phyloP scores from a whole-genome alignment of 2,113 vertebrate species.

The Sceloporus tristichus region DNA sequence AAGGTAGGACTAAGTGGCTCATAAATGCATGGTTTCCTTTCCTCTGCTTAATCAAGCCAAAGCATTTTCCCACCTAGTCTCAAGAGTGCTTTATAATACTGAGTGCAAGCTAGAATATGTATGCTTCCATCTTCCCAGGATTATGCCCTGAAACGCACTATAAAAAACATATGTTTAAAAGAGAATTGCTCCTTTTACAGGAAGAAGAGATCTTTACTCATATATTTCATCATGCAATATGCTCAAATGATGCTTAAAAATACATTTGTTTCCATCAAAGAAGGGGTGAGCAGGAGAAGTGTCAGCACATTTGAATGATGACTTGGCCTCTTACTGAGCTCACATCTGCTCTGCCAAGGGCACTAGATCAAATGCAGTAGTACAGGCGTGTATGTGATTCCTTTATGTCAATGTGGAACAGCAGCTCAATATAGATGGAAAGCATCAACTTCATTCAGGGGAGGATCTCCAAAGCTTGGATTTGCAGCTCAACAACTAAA shows the following conservation, averaged over 20 bases:
- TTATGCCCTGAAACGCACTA: background rate
- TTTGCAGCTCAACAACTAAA: background rate
- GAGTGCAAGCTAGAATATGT: background rate
- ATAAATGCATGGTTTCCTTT: slow-evolving; percentile 8
- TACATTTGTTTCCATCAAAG: slow-evolving; percentile 5
- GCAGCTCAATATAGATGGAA: background rate
- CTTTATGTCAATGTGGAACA: background rate
- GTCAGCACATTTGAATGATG: background rate
- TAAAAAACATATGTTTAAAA: background rate
- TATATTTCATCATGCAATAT: background rate
- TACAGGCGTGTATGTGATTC: background rate
- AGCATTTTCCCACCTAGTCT: background rate
- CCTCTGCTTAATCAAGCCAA: slow-evolving; percentile 17
- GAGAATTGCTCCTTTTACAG: background rate
- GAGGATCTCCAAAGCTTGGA: background rate
- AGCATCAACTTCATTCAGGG: background rate
- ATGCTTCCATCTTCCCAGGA: background rate
- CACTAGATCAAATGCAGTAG: background rate
- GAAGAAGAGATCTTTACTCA: background rate
- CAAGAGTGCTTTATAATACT: background rate
- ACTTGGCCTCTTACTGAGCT: background rate
- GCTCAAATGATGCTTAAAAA: background rate
- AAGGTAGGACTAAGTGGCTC: background rate
- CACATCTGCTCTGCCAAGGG: background rate
- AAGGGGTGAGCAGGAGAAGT: background rate